Evolutionary conservation across 2,113 vertebrate genomes (phyloP).

Genomic region (Stegostoma tigrinum): DNA sequence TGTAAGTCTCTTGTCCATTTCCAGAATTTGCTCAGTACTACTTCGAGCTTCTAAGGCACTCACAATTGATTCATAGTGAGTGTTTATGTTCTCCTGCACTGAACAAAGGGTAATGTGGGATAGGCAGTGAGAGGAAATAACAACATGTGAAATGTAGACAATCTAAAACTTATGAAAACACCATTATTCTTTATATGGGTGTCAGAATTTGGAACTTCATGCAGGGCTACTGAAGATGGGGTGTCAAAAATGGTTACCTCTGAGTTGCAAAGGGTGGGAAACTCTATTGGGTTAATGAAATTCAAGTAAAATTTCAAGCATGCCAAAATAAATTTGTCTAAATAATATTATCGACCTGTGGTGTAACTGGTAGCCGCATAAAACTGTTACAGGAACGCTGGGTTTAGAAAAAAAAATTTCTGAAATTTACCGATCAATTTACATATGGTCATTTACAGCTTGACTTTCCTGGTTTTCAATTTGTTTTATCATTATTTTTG

Average conservation of each 20-base stretch:
- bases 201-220: not conserved
- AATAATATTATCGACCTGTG: not conserved
- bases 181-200: not conserved
- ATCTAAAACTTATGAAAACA: not conserved
- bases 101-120: conserved; percentile 39
- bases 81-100: conserved; percentile 57
- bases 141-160: not conserved
- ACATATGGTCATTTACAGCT: not conserved
- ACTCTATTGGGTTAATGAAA: not conserved
- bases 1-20: conserved; percentile 52
- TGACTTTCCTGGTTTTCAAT: not conserved
- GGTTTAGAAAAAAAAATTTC: not conserved
- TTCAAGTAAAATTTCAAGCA: not conserved
- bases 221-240: not conserved
- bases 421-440: not conserved
- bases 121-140: conserved; percentile 32
- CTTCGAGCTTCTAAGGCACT: conserved; percentile 53
- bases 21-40: conserved; percentile 53
- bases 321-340: not conserved
- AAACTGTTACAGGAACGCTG: not conserved
- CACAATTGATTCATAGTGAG: conserved; percentile 47
- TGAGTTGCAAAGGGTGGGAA: not conserved
- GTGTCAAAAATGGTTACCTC: not conserved
- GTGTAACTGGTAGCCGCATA: not conserved
- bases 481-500: not conserved